Evolutionary conservation across 2,113 vertebrate genomes (phyloP).

Genomic region (Petromus typicus): DNA sequence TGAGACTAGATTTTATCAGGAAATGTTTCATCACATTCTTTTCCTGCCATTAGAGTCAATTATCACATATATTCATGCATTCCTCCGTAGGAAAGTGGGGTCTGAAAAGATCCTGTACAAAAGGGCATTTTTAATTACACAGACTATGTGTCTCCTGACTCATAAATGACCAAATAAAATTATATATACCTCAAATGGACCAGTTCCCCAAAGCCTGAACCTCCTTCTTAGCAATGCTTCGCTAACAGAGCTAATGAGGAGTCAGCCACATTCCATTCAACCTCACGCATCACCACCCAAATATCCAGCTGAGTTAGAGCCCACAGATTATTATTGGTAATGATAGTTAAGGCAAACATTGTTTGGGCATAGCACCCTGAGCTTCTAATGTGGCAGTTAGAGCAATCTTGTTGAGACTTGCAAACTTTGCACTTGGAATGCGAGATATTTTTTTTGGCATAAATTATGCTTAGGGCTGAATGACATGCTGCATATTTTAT

Average conservation of each 20-base stretch:
- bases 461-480: conserved; percentile 28
- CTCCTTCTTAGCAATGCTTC: conserved; percentile 37
- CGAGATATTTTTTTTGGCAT: conserved; percentile 27
- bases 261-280: conserved; percentile 16
- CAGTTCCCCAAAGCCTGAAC: conserved; percentile 23
- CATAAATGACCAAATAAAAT: conserved; percentile 70
- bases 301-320: conserved; percentile 40
- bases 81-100: conserved; percentile 73
- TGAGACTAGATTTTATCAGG: conserved; percentile 77
- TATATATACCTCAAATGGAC: conserved; percentile 31
- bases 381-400: conserved; percentile 68
- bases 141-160: conserved; percentile 67
- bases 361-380: conserved; percentile 48
- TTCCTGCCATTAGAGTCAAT: conserved; percentile 81
- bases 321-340: conserved; percentile 65
- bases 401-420: conserved; percentile 74
- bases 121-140: conserved; percentile 79
- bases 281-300: conserved; percentile 45
- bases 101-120: conserved; percentile 65
- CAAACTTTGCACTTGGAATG: conserved; percentile 64
- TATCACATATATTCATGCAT: conserved; percentile 80
- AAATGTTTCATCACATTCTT: conserved; percentile 81
- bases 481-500: background rate
- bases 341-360: conserved; percentile 69
- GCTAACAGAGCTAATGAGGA: background rate